These are phyloP conservation scores for Amitus sp. DNA, from an alignment of 2,888 invertebrate species.

Conservation along the genomic window DNA sequence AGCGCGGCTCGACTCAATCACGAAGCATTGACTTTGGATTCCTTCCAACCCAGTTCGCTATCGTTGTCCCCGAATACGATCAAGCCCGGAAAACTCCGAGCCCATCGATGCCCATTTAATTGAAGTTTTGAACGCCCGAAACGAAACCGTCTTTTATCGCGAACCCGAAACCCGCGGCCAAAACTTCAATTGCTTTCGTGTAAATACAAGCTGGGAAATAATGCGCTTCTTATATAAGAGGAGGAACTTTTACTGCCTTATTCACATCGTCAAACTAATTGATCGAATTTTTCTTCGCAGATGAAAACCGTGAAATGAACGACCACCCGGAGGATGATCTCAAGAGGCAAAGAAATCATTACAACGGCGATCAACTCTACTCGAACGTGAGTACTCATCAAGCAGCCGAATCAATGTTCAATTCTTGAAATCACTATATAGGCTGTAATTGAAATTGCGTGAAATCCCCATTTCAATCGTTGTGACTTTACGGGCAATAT, in stretches of 20 bases:
- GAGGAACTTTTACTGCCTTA: too few relatives aligned
- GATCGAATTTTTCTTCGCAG: conserved; percentile 65
- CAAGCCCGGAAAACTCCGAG: too few relatives aligned
- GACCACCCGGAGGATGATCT: conserved; percentile 89
- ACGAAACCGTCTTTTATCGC: conserved; percentile 7
- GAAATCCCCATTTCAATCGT: too few relatives aligned
- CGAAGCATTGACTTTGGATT: conserved; percentile 24
- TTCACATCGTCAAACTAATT: too few relatives aligned
- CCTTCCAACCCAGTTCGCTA: conserved; percentile 17
- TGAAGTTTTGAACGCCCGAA: conserved; percentile 13
- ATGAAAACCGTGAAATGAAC: conserved; percentile 89
- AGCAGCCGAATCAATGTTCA: too few relatives aligned
- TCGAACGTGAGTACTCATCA: conserved; percentile 84
- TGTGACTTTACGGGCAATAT: too few relatives aligned
- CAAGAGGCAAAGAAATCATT: conserved; percentile 87
- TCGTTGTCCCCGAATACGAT: conserved; percentile 15
- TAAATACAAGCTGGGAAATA: too few relatives aligned
- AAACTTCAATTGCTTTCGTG: too few relatives aligned
- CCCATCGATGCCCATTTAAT: conserved; percentile 30
- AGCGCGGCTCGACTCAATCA: conserved; percentile 13
- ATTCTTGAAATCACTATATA: too few relatives aligned
- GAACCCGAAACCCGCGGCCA: too few relatives aligned
- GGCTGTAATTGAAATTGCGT: too few relatives aligned
- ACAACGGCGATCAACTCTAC: conserved; percentile 90
- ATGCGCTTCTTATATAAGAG: too few relatives aligned